Conservation (phyloP, 2,888 invertebrate species). For the Hirtodrosophila alboralis region DNA sequence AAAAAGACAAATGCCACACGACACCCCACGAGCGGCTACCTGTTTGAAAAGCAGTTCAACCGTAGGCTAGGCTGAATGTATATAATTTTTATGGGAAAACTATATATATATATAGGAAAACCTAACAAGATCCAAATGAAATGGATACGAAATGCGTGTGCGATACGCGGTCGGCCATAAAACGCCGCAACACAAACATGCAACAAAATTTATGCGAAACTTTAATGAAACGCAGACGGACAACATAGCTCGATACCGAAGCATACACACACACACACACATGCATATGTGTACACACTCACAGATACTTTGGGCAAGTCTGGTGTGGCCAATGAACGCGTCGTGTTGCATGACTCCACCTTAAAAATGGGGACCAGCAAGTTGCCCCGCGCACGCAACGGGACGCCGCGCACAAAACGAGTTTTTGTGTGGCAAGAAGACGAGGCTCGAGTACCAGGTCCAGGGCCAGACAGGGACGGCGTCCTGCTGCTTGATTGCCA, state of each 20-base stretch:
- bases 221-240: conserved; percentile 66
- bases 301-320: conserved; percentile 4
- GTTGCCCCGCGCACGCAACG: conserved; percentile 48
- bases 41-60: conserved; percentile 27
- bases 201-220: conserved; percentile 81
- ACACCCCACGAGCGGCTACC: conserved; percentile 39
- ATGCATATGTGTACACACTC: background rate
- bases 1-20: conserved; percentile 55
- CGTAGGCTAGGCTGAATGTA: conserved; percentile 9
- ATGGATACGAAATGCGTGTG: conserved; percentile 70
- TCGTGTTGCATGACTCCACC: conserved; percentile 69
- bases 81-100: conserved; percentile 42
- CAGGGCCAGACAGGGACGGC: conserved; percentile 49
- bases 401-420: conserved; percentile 40
- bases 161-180: conserved; percentile 64
- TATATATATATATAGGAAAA: conserved; percentile 57
- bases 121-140: conserved; percentile 61
- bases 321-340: conserved; percentile 62
- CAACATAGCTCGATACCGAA: conserved; percentile 17
- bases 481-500: conserved; percentile 71
- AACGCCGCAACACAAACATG: conserved; percentile 66
- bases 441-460: conserved; percentile 47
- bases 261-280: conserved; percentile 8
- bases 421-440: conserved; percentile 47
- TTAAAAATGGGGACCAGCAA: conserved; percentile 69